Evolutionary conservation across 1,140 invertebrate species (phyloP).

Genomic region (honey bee (Apis mellifera)): DNA sequence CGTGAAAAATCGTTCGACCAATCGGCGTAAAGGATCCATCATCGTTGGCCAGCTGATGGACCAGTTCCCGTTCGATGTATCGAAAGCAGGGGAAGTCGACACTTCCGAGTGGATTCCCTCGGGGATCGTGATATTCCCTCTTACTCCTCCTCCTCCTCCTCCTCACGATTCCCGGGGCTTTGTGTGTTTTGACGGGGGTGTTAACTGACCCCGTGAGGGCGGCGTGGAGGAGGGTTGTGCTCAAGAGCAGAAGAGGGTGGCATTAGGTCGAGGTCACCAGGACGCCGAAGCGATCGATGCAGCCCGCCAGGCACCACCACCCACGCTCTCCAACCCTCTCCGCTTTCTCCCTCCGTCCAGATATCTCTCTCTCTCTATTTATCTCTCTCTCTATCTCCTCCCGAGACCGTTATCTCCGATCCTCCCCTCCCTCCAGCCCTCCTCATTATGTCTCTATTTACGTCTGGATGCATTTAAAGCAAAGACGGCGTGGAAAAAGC

Average conservation of each 20-base stretch:
- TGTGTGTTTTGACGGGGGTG: constrained; percentile 73
- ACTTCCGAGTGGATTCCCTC: neutral
- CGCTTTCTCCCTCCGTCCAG: constrained; percentile 36
- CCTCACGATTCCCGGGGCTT: constrained; percentile 32
- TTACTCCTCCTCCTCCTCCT: too few species aligned
- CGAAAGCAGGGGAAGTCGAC: neutral
- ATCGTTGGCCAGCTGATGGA: too few species aligned
- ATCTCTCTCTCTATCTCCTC: neutral
- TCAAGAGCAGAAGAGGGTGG: constrained; percentile 68
- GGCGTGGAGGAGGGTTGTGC: constrained; percentile 43
- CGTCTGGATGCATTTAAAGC: constrained; percentile 24
- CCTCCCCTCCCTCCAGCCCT: too few species aligned
- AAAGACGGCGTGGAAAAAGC: neutral
- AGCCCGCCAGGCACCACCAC: constrained; percentile 68
- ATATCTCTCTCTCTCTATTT: constrained; percentile 31
- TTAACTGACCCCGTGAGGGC: constrained; percentile 69
- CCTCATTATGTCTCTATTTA: constrained; percentile 34
- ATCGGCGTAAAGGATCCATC: neutral
- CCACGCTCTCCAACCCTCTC: constrained; percentile 35
- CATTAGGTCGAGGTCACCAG: constrained; percentile 80
- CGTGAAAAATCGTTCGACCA: neutral
- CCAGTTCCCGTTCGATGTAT: neutral
- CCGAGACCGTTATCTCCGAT: neutral
- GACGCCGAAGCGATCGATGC: constrained; percentile 77
- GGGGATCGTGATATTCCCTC: neutral